Conservation (phyloP, 2,888 invertebrate genomes). For the Ischnura elegans region DNA sequence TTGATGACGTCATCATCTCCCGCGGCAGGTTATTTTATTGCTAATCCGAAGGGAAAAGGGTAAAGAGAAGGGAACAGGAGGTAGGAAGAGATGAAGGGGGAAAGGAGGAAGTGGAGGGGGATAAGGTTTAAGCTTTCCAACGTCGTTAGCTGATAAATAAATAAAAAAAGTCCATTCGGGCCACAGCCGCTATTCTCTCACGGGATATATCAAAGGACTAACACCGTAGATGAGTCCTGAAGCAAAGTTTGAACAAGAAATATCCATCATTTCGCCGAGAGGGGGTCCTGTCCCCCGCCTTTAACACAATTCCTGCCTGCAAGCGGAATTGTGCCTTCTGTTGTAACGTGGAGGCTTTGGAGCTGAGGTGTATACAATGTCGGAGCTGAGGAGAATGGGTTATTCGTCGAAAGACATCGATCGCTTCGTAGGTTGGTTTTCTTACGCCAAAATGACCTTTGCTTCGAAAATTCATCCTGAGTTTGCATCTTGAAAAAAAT, state of each 20-base stretch:
- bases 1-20: conserved; percentile 31
- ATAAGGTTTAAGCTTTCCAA: not conserved
- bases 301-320: conserved; percentile 16
- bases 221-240: conserved; percentile 22
- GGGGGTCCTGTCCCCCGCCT: conserved; percentile 2
- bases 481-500: not conserved
- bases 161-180: not conserved
- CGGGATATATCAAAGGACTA: conserved; percentile 35
- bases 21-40: conserved; percentile 35
- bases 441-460: not conserved
- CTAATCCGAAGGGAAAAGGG: not conserved
- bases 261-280: conserved; percentile 6
- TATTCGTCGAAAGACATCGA: not conserved
- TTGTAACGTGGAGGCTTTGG: not conserved
- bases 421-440: not conserved
- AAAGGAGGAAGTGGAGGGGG: not conserved
- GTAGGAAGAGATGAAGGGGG: not conserved
- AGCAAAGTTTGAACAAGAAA: conserved; percentile 6
- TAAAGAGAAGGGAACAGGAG: not conserved
- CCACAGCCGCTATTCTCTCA: conserved; percentile 15
- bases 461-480: not conserved
- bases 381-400: not conserved
- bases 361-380: not conserved
- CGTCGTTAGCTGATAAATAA: conserved; percentile 22
- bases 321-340: conserved; percentile 4